phyloP scores from a whole-genome alignment of 2,888 invertebrate species.

The Ptilodon capucinus region DNA sequence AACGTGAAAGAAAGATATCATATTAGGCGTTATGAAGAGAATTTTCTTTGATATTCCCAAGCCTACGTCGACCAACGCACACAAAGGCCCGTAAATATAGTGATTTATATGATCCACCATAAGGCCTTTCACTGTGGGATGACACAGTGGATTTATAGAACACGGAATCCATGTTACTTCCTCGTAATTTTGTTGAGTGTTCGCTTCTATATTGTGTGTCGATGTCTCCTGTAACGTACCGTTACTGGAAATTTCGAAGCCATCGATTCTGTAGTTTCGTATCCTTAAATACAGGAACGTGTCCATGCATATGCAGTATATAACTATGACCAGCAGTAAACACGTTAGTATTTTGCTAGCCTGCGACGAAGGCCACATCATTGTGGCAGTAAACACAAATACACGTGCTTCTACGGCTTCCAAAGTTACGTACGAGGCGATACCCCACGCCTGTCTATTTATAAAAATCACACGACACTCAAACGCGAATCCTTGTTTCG shows the following conservation, averaged over 20 bases:
- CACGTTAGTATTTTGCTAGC: conserved; percentile 86
- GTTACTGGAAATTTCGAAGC: conserved; percentile 47
- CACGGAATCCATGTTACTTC: conserved; percentile 85
- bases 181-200: conserved; percentile 61
- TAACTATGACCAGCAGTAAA: conserved; percentile 79
- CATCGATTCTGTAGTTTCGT: conserved; percentile 85
- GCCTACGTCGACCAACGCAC: conserved; percentile 87
- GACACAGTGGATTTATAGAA: conserved; percentile 88
- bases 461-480: conserved; percentile 13
- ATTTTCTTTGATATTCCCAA: conserved; percentile 84
- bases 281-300: conserved; percentile 87
- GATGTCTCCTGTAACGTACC: conserved; percentile 46
- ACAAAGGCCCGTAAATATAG: conserved; percentile 91
- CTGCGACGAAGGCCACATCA: conserved; percentile 89
- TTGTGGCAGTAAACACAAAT: conserved; percentile 43
- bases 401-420: conserved; percentile 15
- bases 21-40: conserved; percentile 89
- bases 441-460: conserved; percentile 20
- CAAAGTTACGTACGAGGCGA: conserved; percentile 6
- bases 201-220: conserved; percentile 40
- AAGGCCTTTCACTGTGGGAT: conserved; percentile 91
- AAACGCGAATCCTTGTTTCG: conserved; percentile 8
- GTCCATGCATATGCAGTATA: conserved; percentile 89
- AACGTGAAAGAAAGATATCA: conserved; percentile 91
- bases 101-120: conserved; percentile 93